Evolutionary conservation across 2,113 vertebrate genomes (phyloP), one percentile per base, ranked within the genome.

Genomic region (Zosterops hypoxanthus): DNA sequence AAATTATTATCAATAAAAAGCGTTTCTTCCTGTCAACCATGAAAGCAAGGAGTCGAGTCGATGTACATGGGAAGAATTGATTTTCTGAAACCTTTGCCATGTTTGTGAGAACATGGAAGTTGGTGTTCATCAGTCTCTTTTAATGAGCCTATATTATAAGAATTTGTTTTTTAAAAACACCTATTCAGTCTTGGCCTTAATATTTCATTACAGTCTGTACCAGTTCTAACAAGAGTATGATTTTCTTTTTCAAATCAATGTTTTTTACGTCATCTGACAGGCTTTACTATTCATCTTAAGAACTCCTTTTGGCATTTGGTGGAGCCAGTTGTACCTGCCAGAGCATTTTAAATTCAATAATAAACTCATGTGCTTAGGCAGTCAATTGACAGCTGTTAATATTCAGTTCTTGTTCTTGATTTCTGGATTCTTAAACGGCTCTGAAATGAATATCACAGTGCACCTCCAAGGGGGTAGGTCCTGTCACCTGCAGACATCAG

Each of bases 341-440:
- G 95, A 95, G 93, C 24, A 41, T 96, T 94, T 97, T 91, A 77
- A 96, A 97, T 97, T 97, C 95, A 97, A 94, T 91, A 96, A 88
- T 94, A 95, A 97, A 95, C 96, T 69, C 94, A 94, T 84, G 86
- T 97, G 90, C 82, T 96, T 69, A 79, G 61, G 82, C 71, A 89
- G 61, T 75, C 92, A 95, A 93, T 71, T 75, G 65, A 44, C 59
- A 94, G 88, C 90, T 95, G 70, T 76, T 91, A 91, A 95, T 97
- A 95, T 95, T 79, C 93, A 88, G 73, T 73, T 36, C 82, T 57
- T 17, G 24, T 20, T 90, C 78, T 89, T 86, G 81, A 85, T 94
- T 96, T 93, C 71, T 79, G 42, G 50, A 68, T 69, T 64, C 61
- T 66, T 53, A 63, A 85, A 88, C n/a, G 55, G 59, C 75, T 78